Base-by-base conservation (phyloP, 2,113 vertebrate species). In the Meriones unguiculatus region DNA sequence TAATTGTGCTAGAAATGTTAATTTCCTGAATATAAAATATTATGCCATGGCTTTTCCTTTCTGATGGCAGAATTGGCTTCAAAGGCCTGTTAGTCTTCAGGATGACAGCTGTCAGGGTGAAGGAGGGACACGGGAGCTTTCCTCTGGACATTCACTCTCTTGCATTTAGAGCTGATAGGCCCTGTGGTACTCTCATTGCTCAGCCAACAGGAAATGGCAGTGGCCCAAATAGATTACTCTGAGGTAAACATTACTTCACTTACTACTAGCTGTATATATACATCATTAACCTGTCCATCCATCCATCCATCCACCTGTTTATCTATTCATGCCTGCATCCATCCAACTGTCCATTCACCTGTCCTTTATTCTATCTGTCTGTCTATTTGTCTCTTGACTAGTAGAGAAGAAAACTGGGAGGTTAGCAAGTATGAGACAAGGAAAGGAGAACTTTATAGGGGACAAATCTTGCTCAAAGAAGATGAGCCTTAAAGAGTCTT, bases 21-120 rank as follows among this genome's bases (percentile, higher is more conserved):
- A 87, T 93, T 95, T 97, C 87, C 76, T 93, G 80, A 92, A 92
- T 95, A 52, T 32, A 75, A 75, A 95, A n/a, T 77, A 9, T 92
- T 91, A 86, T 89, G 82, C 77, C 22, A 72, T n/a, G 22, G 54
- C 52, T 95, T 84, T 94, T 89, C 38, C 62, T 78, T 94, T 41
- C 41, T 84, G 67, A 84, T 82, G 64, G 59, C 15, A 89, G 52
- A 94, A 75, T 7, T 96, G 86, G 77, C 87, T 72, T 93, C 28
- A 32, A 91, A 78, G 82, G 67, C 88, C 13, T n/a, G 75, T 25
- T 15, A 52, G 90, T 54, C 89, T 9, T 28, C 5, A 10, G 84
- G 94, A 38, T 41, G 28, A 67, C 38, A 73, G 77, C 73, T 89
- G 89, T 96, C 86, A 73, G 81, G 89, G 75, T n/a, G 18, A 65